A percentile compares a stretch with the other conserved stretches of the same genome.
Conservation (phyloP, 37 sponge, comb jelly and placozoan species). For the Mnemiopsis leidyi region DNA sequence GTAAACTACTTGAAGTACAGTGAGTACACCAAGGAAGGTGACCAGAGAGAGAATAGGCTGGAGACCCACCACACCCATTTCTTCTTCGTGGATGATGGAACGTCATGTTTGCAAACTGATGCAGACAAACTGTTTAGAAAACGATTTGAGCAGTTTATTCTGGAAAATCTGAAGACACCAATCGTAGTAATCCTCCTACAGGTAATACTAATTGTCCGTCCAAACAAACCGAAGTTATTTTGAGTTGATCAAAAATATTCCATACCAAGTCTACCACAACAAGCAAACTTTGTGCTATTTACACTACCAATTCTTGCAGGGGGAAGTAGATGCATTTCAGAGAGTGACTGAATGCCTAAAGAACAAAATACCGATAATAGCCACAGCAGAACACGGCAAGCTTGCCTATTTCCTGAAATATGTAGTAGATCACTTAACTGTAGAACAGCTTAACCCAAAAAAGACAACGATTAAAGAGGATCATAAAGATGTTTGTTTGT, state of each 20-base stretch:
- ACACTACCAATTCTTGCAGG: too few relatives aligned
- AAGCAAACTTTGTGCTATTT: too few relatives aligned
- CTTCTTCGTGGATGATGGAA: not conserved
- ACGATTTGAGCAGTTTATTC: not conserved
- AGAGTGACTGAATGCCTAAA: not conserved
- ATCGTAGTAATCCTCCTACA: not conserved
- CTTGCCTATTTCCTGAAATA: not conserved
- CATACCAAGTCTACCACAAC: too few relatives aligned
- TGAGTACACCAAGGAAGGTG: not conserved
- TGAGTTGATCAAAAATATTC: too few relatives aligned
- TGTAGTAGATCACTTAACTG: not conserved
- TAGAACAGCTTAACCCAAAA: not conserved
- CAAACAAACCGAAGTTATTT: too few relatives aligned
- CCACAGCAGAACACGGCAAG: not conserved
- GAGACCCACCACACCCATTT: slow-evolving; percentile 26
- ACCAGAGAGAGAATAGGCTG: not conserved
- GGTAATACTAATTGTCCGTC: too few relatives aligned
- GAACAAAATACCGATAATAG: not conserved
- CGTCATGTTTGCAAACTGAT: not conserved
- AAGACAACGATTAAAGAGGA: not conserved
- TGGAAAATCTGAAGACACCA: not conserved
- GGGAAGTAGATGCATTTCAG: not conserved
- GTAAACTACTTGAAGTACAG: not conserved
- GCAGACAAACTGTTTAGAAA: not conserved
- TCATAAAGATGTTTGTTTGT: not conserved